Evolutionary conservation across 2,797 vertebrate genomes (phyloP).

Genomic region (Hemitrygon akajei): DNA sequence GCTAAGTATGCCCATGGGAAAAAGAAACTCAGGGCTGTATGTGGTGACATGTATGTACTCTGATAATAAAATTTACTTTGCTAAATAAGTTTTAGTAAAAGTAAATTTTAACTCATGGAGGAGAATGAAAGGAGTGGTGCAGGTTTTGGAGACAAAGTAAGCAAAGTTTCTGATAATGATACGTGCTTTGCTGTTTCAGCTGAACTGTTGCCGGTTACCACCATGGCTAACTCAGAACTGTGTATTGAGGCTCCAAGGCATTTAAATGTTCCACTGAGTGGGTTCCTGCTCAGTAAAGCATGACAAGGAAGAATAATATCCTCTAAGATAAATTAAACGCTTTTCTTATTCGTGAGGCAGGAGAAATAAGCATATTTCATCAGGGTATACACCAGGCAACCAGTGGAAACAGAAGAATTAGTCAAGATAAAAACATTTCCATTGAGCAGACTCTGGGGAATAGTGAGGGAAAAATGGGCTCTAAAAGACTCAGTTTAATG

Average conservation of each 20-base stretch:
- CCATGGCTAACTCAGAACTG: not conserved
- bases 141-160: not conserved
- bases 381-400: not conserved
- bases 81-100: too few relatives aligned
- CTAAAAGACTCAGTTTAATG: not conserved
- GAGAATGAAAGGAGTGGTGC: too few relatives aligned
- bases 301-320: not conserved
- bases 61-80: too few relatives aligned
- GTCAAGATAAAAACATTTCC: not conserved
- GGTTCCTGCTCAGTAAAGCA: not conserved
- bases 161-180: not conserved
- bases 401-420: not conserved
- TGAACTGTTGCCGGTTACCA: not conserved
- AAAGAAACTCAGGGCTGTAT: too few relatives aligned
- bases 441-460: not conserved
- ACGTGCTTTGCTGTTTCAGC: not conserved
- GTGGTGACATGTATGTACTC: too few relatives aligned
- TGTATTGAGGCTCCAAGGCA: not conserved
- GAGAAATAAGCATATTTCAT: not conserved
- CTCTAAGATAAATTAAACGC: not conserved
- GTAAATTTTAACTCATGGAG: too few relatives aligned
- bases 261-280: not conserved
- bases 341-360: not conserved
- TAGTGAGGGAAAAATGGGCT: not conserved
- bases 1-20: too few relatives aligned